Evolutionary conservation across 2,888 invertebrate species (phyloP), one percentile per base, ranked within the genome.

Genomic region (Andricus quercusramuli): DNA sequence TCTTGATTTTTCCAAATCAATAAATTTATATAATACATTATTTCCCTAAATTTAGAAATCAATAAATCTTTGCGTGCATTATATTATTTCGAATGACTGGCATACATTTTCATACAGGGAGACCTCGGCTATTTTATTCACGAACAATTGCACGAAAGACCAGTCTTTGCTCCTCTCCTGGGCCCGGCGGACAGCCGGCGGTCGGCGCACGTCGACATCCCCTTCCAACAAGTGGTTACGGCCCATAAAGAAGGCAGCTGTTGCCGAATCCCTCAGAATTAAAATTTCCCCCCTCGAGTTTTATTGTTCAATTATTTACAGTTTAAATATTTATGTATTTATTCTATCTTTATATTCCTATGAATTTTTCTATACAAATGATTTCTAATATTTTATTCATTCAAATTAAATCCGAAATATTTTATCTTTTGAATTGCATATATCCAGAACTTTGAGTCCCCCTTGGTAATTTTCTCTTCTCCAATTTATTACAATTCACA

Each of bases 161-260:
- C 47, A 25, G 29, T 56, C 47, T 70, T 70, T 47, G 20, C 56
- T 29, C n/a, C 29, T 29, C 15, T 32, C 20, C 20, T 29, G 70
- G 47, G 47, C 51, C 22, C 4, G 51, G 32, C 29, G 51, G 17
- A 29, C 70, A 74, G 70, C 56, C 51, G 56, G 70, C 70, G 17
- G 17, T 32, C 70, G 20, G 62, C 13, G 22, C 62, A 62, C 15
- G 62, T 25, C 70, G 20, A 51, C 29, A 29, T 51, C 51, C 51
- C 25, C 29, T 51, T 20, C 29, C 70, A 74, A 51, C 47, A 70
- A 51, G 47, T 70, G 25, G 70, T 70, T 56, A 70, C 51, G 29
- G 32, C 47, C 51, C 51, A 70, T 70, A 70, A 70, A 70, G 70
- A 32, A 70, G 56, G 56, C 70, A 74, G 70, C 70, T 51, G 70